Base-by-base conservation (phyloP, 2,113 vertebrate species). In the Grammomys surdaster region DNA sequence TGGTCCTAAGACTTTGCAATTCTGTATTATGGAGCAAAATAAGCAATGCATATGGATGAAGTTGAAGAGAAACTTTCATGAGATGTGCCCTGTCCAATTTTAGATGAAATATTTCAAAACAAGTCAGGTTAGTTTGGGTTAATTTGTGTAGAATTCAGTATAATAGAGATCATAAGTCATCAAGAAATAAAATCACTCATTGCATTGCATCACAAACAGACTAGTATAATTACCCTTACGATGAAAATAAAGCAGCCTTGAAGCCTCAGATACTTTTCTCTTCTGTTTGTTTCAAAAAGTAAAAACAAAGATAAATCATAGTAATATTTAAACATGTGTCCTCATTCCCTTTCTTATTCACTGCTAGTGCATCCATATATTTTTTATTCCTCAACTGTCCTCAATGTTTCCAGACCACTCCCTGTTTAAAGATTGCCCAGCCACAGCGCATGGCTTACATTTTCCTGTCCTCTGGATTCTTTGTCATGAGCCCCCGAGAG, bases 211-310 rank as follows among this genome's bases (percentile, higher is more conserved):
- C 90, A 77, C 72, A 91, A 88, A 76, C 33, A 85, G 85, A 69
- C 76, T 78, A 82, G 28, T 43, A 3, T 0, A 89, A 33, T 63
- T 75, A 85, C 89, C 31, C 28, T 92, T 89, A 86, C 76, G 43
- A 72, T 95, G 40, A 84, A 51, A 24, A 36, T 5, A 93, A 11
- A 89, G 65, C 11, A 73, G 31, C 89, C 70, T 94, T 84, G 73
- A 87, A 84, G 94, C 60, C 54, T 22, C 17, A 92, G 69, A 48
- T 54, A n/a, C 4, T 33, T 11, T 91, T 89, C 63, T 77, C 76
- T 95, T 97, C 1, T 33, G 77, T n/a, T 95, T 31, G 26, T 96
- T 94, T 75, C 24, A 91, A 90, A 75, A 48, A 93, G 19, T 28
- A 73, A 69, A 54, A 91, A 82, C n/a, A 91, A 51, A 46, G 31